Base-by-base conservation (phyloP, 2,797 vertebrate species). In the Trachops cirrhosus region DNA sequence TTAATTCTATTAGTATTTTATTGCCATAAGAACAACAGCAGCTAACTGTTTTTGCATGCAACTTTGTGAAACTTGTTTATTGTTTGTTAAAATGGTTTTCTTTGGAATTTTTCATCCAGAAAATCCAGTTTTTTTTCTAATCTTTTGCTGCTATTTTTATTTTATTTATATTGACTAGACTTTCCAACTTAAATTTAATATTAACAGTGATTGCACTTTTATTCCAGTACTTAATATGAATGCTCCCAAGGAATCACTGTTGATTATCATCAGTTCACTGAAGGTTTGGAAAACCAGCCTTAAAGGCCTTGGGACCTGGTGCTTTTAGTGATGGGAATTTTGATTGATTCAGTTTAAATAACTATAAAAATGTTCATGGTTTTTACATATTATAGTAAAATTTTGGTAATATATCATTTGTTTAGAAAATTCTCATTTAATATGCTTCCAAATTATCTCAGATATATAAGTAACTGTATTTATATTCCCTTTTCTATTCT, bases 371-470 rank as follows among this genome's bases (percentile, higher is more conserved):
- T 52, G 59, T 50, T 54, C 10, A 44, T n/a, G 15, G 34, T 83
- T 86, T 86, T 91, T 78, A 67, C 39, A 24, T 59, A 67, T 85
- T 50, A 93, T 78, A 59, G 54, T 70, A 75, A 96, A 32, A 90
- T 37, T 59, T 59, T 87, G 24, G 5, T 50, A 34, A 77, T 54
- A 54, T 46, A 32, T 46, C 46, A 54, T 62, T 86, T 54, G 14
- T 39, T 46, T 82, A 54, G 19, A 89, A 92, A 68, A 52, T 41
- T 71, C 2, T 83, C 5, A 74, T 54, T 54, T 86, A 86, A 70
- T 68, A 70, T 78, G 19, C 41, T 92, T 94, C 41, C 6, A 80
- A n/a, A 50, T 70, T 68, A 24, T 50, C 10, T 71, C 80, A 85
- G 80, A 39, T 50, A 59, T 19, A 29, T 62, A 68, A 84, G n/a